These are phyloP conservation scores for Eupithecia abbreviata DNA, from an alignment of 2,888 invertebrate genomes.

Conservation along the genomic window DNA sequence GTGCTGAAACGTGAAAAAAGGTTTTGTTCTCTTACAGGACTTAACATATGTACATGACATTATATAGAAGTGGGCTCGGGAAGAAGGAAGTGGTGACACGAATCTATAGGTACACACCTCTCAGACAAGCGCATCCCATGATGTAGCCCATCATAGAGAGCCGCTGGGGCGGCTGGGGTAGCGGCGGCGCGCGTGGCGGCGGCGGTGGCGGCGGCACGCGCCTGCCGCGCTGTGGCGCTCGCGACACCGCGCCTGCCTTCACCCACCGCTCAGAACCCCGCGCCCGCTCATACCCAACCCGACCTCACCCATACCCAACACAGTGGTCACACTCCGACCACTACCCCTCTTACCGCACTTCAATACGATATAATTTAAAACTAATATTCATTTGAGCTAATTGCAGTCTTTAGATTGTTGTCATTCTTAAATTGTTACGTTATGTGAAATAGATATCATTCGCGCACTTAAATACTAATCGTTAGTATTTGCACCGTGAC, in stretches of 20 bases:
- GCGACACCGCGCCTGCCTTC: slow-evolving; percentile 70
- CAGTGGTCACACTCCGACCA: slow-evolving; percentile 6
- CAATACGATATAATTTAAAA: slow-evolving; percentile 29
- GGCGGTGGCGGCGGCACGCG: slow-evolving; percentile 78
- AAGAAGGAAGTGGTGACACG: neutral
- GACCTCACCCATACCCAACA: slow-evolving; percentile 23
- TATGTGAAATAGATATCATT: neutral
- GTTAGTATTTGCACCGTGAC: slow-evolving; percentile 13
- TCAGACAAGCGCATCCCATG: slow-evolving; percentile 96
- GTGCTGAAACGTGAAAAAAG: neutral
- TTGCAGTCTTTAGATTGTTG: slow-evolving; percentile 34
- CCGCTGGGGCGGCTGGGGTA: slow-evolving; percentile 65
- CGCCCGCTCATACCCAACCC: slow-evolving; percentile 53
- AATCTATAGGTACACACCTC: slow-evolving; percentile 84
- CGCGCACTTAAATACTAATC: neutral
- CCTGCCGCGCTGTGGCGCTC: slow-evolving; percentile 71
- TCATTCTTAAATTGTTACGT: slow-evolving; percentile 15
- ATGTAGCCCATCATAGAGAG: slow-evolving; percentile 95
- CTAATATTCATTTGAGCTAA: slow-evolving; percentile 31
- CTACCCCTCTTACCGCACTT: slow-evolving; percentile 19
- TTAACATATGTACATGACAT: neutral
- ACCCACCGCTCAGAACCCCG: slow-evolving; percentile 66
- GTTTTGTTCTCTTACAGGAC: neutral
- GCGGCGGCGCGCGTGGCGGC: slow-evolving; percentile 64
- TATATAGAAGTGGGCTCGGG: neutral